Base-by-base conservation (phyloP, 2,888 invertebrate genomes). In the Tetrapedia diversipes region DNA sequence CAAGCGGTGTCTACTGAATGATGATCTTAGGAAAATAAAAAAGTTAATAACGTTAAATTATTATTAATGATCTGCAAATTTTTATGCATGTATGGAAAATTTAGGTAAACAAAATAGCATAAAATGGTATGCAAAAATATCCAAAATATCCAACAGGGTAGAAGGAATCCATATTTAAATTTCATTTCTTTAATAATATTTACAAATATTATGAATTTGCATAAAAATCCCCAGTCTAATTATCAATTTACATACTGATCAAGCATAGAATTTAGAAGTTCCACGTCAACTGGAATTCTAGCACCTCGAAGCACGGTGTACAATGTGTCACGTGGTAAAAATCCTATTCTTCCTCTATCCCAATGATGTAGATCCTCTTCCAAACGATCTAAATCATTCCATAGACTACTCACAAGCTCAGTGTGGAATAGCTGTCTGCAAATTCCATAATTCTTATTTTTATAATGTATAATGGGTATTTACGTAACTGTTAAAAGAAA, bases 261-360 rank as follows among this genome's bases (percentile, higher is more conserved):
- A 54, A 97, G 92, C 92, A 96, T 94, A 75, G 95, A 95, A 78
- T 95, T 94, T 82, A 96, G 92, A 0, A 97, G 92, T 75, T 96
- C 95, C 19, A 92, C 89, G 80, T 94, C 94, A 7, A 97, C 90
- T 0, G 97, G 96, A 77, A 97, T 87, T 32, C 95, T 93, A 76
- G 95, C 95, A 0, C 95, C 96, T 39, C 95, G 93, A 53, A 97
- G 89, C 27, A 95, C 92, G 24, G 95, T 94, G 39, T 95, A 94
- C 34, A 96, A 88, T 24, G 94, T 94, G 0, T 93, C 91, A 71
- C 93, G 92, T 0, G 94, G 85, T 39, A 97, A 89, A 77, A 92
- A 94, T 16, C 95, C 95, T 7, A 92, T 92, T 70, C 93, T 93
- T 0, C 91, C 85, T 8, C 93, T 92, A 89, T 95, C 95, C 69